Base-by-base conservation (phyloP, 1,140 invertebrate genomes). In the Pogonus chalceus region DNA sequence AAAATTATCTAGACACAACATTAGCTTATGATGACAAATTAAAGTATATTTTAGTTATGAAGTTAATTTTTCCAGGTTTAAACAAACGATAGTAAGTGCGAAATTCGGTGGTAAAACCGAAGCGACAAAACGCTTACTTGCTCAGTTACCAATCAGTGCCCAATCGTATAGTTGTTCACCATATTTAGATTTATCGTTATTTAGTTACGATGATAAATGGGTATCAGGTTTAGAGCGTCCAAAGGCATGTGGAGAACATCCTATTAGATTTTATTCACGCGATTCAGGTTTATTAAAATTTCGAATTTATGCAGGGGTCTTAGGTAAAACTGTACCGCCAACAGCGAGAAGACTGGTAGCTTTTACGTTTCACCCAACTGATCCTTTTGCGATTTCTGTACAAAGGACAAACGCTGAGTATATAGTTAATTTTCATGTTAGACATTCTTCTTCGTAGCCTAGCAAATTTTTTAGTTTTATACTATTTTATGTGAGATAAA, bases 121-220 rank as follows among this genome's bases (percentile, higher is more conserved):
- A 73, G 92, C 92, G 2, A 90, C 90, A 0, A 91, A 92, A 70
- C 75, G 92, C 56, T 79, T 97, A 43, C 75, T 97, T 57, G 88
- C 90, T 23, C 91, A 94, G 70, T 76, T 98, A 52, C 95, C 95
- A 0, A 93, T 98, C 49, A 94, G 90, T 72, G 89, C 92, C 3
- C 94, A 98, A 71, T 94, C 90, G 1, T 96, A 90, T 62, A 92
- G 87, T 55, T 84, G 84, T 58, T 93, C 91, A 35, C 95, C 94
- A 1, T 98, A 97, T 70, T 75, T 98, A 14, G 93, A 97, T 71
- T 76, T 93, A 50, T 85, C 88, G 1, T 74, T 97, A 2, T 98
- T 97, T 68, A 93, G 85, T 65, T 98, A 97, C 68, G 93, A 97
- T 68, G 92, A 97, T 67, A 94, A 96, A 69, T 92, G 90, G 84